Evolutionary conservation across 2,888 invertebrate species (phyloP).

Genomic region (Keiferia lycopersicella): DNA sequence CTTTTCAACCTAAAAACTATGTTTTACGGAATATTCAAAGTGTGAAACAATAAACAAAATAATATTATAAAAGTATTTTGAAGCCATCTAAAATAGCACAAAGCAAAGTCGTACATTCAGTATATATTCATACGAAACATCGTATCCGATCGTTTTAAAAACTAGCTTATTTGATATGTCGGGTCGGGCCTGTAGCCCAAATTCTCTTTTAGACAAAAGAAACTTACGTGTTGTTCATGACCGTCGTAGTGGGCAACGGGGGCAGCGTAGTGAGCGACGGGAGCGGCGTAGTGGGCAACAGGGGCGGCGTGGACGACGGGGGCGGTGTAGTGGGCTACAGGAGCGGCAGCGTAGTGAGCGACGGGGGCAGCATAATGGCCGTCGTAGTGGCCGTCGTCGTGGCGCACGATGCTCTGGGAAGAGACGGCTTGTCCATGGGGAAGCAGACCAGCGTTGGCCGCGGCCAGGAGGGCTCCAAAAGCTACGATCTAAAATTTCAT

Average conservation of each 20-base stretch:
- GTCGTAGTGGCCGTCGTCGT: constrained; percentile 58
- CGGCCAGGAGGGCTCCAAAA: constrained; percentile 62
- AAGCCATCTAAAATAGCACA: too few relatives aligned
- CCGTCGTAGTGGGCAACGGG: constrained; percentile 29
- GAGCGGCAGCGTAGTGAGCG: constrained; percentile 39
- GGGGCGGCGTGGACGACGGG: constrained; percentile 46
- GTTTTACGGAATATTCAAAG: too few relatives aligned
- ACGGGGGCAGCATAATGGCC: constrained; percentile 37
- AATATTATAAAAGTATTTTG: too few relatives aligned
- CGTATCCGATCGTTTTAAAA: too few relatives aligned
- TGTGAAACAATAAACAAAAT: too few relatives aligned
- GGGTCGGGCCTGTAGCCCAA: too few relatives aligned
- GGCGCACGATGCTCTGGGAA: constrained; percentile 61
- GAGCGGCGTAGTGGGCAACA: constrained; percentile 45
- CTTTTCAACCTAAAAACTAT: too few relatives aligned
- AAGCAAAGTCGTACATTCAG: too few relatives aligned
- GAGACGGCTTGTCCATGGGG: constrained; percentile 62
- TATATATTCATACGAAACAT: too few relatives aligned
- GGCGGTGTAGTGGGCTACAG: constrained; percentile 41
- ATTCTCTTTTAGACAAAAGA: not conserved
- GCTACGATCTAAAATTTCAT: constrained; percentile 59
- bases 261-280: constrained; percentile 38
- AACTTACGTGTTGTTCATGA: constrained; percentile 58
- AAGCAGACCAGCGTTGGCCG: constrained; percentile 72
- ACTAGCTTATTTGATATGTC: too few relatives aligned